Evolutionary conservation across 2,113 vertebrate species (phyloP).

Genomic region (Manacus vitellinus): DNA sequence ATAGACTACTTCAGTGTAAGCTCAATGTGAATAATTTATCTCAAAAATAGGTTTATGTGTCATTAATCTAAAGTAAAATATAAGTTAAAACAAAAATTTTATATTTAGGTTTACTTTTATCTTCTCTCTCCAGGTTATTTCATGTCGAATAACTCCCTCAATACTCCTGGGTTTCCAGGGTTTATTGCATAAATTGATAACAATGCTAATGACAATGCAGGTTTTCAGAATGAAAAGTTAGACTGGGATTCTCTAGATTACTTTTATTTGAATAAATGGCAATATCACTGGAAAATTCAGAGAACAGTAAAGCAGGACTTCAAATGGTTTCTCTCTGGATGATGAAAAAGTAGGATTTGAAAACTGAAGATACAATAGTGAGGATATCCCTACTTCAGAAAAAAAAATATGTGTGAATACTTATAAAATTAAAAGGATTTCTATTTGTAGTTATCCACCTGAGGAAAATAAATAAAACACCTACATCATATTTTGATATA

Average conservation of each 20-base stretch:
- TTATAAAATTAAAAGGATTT: neutral
- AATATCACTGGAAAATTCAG: neutral
- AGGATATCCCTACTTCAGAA: neutral
- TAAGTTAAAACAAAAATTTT: neutral
- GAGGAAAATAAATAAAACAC: neutral
- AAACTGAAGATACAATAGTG: neutral
- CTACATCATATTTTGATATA: neutral
- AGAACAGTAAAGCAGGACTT: neutral
- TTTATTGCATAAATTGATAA: neutral
- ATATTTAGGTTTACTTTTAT: neutral
- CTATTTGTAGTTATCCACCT: neutral
- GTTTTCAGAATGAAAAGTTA: neutral
- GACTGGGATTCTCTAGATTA: neutral
- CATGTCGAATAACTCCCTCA: neutral
- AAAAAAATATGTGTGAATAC: neutral
- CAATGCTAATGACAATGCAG: neutral
- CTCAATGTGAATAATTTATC: neutral
- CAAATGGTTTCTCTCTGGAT: neutral
- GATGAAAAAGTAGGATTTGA: neutral
- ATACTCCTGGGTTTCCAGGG: neutral
- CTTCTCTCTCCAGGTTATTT: neutral
- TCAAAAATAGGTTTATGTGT: neutral
- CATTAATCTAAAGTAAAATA: neutral
- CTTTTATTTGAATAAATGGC: neutral
- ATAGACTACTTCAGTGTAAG: neutral